Conservation (phyloP, 2,888 invertebrate species). For the Melanargia galathea region DNA sequence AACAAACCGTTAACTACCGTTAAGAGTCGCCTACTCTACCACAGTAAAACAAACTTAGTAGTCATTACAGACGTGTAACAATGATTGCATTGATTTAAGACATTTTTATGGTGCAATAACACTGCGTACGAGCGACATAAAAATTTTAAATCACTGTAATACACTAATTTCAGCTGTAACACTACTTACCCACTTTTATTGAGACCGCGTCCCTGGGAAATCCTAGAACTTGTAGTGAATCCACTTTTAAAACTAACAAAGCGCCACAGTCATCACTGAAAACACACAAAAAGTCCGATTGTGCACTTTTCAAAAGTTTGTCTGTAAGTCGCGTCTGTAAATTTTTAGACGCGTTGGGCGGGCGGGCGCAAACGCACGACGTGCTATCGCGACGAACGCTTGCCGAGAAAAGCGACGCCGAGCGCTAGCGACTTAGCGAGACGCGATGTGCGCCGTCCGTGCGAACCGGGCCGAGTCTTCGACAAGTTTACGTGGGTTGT, state of each 20-base stretch:
- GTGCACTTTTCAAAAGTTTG: conserved; percentile 9
- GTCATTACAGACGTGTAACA: background rate
- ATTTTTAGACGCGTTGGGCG: conserved; percentile 3
- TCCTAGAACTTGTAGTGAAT: conserved; percentile 6
- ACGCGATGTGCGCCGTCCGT: background rate
- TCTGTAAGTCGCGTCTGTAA: background rate
- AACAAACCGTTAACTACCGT: too few species aligned
- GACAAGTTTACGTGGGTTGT: background rate
- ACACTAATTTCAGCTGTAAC: conserved; percentile 36
- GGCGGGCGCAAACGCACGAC: background rate
- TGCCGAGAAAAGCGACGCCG: background rate
- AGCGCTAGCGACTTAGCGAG: background rate
- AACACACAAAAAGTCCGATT: conserved; percentile 3
- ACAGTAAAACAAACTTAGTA: background rate
- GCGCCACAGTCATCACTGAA: background rate
- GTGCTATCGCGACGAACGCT: background rate
- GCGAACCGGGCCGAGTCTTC: background rate
- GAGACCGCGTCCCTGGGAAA: conserved; percentile 14
- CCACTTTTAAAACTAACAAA: background rate
- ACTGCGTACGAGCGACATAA: conserved; percentile 41
- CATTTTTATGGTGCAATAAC: conserved; percentile 36
- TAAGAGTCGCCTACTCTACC: background rate
- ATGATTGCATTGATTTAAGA: conserved; percentile 5
- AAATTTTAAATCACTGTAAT: conserved; percentile 41
- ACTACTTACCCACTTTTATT: conserved; percentile 73